Percentiles rank a stretch among this genome's conserved stretches.
phyloP scores from a whole-genome alignment of 2,113 vertebrate genomes.

The Synodontis membranacea region DNA sequence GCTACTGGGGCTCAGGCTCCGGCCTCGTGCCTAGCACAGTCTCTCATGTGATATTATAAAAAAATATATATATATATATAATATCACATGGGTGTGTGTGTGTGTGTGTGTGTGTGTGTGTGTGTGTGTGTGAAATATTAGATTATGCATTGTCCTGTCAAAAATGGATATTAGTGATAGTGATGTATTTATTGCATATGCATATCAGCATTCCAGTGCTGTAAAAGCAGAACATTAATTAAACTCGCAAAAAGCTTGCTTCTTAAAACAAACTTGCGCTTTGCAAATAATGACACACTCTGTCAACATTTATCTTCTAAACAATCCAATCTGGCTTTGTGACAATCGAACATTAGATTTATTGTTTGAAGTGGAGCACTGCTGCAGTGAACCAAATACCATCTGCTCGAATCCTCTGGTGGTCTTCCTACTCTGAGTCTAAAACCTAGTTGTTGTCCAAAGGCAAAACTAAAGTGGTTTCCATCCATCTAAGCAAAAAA shows the following conservation, averaged over 20 bases:
- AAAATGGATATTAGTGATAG: neutral
- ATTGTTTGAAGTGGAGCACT: conserved; percentile 32
- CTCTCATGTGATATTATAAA: too few species aligned
- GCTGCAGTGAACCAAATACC: conserved; percentile 41
- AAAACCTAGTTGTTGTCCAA: conserved; percentile 50
- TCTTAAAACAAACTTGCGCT: conserved; percentile 2
- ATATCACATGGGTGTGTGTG: too few species aligned
- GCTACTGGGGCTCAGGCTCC: too few species aligned
- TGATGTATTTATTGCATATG: neutral
- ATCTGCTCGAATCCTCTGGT: conserved; percentile 42
- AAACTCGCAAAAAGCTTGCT: neutral
- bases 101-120: too few species aligned
- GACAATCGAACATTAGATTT: conserved; percentile 44
- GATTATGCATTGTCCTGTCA: neutral
- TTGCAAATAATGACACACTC: conserved; percentile 24
- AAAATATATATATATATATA: too few species aligned
- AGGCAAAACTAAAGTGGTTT: conserved; percentile 49
- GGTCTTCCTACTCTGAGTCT: conserved; percentile 51
- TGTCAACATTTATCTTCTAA: conserved; percentile 33
- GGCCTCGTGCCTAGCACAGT: too few species aligned
- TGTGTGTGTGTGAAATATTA: neutral
- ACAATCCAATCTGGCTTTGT: conserved; percentile 38
- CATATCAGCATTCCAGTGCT: neutral
- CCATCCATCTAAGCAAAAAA: conserved; percentile 42
- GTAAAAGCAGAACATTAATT: neutral